These are phyloP conservation scores for Amphipyra berbera DNA, from an alignment of 2,888 invertebrate species.

Conservation along the genomic window DNA sequence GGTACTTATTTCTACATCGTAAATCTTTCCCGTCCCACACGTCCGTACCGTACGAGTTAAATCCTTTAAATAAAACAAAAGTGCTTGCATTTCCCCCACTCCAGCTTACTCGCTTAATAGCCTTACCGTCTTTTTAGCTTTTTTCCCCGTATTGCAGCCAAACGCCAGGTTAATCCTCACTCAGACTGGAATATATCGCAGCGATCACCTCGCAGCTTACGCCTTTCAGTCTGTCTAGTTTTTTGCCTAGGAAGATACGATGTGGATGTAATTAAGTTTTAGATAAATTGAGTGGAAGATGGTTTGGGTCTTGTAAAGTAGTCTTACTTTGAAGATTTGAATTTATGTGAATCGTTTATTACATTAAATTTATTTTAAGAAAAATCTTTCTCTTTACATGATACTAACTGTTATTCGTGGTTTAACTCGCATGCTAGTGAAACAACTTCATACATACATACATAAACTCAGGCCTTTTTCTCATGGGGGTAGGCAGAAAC, in stretches of 20 bases:
- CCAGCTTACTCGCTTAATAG: constrained; percentile 34
- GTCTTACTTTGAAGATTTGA: neutral
- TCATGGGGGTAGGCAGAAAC: no score
- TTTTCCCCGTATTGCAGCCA: constrained; percentile 47
- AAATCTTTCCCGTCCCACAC: constrained; percentile 45
- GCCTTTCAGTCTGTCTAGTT: constrained; percentile 38
- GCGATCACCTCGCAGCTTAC: constrained; percentile 30
- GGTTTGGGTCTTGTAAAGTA: neutral
- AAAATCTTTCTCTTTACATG: neutral
- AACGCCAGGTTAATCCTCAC: constrained; percentile 55
- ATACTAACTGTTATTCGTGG: no score
- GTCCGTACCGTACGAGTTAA: constrained; percentile 39
- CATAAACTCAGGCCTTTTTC: no score
- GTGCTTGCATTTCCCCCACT: constrained; percentile 38
- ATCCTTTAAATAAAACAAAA: constrained; percentile 48
- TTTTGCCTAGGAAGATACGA: constrained; percentile 37
- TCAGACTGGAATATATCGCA: constrained; percentile 43
- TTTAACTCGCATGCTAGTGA: no score
- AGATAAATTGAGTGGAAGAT: constrained; percentile 31
- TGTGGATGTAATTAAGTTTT: constrained; percentile 35
- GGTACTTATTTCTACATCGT: constrained; percentile 43
- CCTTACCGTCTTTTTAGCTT: constrained; percentile 32
- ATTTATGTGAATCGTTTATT: neutral
- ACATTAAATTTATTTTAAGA: neutral
- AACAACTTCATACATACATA: no score